Conservation (phyloP, 2,888 invertebrate genomes). For the Leucoptera coffeella region DNA sequence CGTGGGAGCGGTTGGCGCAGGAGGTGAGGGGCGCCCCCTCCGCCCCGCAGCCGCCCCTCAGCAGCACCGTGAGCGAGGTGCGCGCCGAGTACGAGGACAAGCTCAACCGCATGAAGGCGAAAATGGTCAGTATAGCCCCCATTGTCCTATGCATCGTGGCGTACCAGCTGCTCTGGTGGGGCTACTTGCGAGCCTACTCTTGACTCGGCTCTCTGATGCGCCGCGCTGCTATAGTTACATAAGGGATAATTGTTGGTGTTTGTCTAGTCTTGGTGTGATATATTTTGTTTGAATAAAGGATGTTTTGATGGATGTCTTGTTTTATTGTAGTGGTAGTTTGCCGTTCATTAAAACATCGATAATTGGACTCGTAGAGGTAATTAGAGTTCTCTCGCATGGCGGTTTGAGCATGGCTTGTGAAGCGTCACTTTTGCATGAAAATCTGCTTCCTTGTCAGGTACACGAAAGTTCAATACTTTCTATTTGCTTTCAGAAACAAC, state of each 20-base stretch:
- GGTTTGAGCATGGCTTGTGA: neutral
- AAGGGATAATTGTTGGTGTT: neutral
- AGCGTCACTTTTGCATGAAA: neutral
- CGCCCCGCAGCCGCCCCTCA: slow-evolving; percentile 17
- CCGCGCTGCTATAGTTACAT: neutral
- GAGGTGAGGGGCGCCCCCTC: slow-evolving; percentile 23
- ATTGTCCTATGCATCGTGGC: slow-evolving; percentile 36
- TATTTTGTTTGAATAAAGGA: slow-evolving; percentile 22
- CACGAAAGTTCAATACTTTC: too few species aligned
- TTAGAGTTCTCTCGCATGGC: neutral
- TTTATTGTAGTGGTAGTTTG: slow-evolving; percentile 17
- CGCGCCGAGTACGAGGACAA: slow-evolving; percentile 66
- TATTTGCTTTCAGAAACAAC: slow-evolving; percentile 41
- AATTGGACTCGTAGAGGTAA: slow-evolving; percentile 9
- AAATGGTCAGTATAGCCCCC: slow-evolving; percentile 66
- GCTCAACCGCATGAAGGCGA: slow-evolving; percentile 70
- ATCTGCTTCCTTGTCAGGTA: too few species aligned
- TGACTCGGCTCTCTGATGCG: neutral
- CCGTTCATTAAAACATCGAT: slow-evolving; percentile 19
- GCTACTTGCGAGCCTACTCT: slow-evolving; percentile 31
- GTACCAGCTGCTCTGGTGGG: slow-evolving; percentile 47
- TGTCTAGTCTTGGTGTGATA: neutral
- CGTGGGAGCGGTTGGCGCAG: slow-evolving; percentile 28
- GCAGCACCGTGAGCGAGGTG: slow-evolving; percentile 43
- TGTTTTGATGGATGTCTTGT: slow-evolving; percentile 29